These are phyloP conservation scores for Blastomussa wellsi DNA, from an alignment of 92 coral and sea anemone genomes.

Conservation along the genomic window DNA sequence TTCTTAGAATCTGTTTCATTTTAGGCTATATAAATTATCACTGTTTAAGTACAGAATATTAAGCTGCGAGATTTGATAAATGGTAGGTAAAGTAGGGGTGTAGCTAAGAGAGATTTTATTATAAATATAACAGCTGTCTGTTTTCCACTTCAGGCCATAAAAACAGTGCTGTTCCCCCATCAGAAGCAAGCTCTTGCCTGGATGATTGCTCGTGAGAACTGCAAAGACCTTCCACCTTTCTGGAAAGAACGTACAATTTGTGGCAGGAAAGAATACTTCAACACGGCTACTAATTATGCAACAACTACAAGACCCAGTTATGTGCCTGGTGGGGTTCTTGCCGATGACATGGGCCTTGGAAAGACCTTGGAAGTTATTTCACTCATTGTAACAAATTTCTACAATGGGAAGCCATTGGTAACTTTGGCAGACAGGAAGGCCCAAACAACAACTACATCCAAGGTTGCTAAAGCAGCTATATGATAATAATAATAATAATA, in stretches of 20 bases:
- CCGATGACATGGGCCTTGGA: slow-evolving; percentile 91
- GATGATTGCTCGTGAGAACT: slow-evolving; percentile 79
- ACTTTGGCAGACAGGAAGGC: slow-evolving; percentile 59
- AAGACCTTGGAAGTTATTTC: slow-evolving; percentile 78
- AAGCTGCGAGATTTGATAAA: too few species aligned
- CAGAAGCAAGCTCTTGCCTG: slow-evolving; percentile 84
- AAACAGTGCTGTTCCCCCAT: slow-evolving; percentile 66
- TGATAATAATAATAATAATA: too few species aligned
- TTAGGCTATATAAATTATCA: too few species aligned
- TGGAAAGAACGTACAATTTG: slow-evolving; percentile 68
- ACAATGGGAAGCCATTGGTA: slow-evolving; percentile 67
- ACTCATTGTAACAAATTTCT: slow-evolving; percentile 74
- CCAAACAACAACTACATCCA: not conserved
- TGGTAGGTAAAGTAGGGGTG: too few species aligned
- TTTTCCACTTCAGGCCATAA: slow-evolving; percentile 56
- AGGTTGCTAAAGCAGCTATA: not conserved
- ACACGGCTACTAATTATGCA: slow-evolving; percentile 79
- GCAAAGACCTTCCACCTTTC: slow-evolving; percentile 75
- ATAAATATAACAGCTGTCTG: not conserved
- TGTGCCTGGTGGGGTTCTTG: slow-evolving; percentile 78
- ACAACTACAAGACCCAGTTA: slow-evolving; percentile 59
- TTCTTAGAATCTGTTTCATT: too few species aligned
- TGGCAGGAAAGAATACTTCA: slow-evolving; percentile 60
- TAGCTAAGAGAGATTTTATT: too few species aligned
- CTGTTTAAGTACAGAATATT: too few species aligned